phyloP scores from a whole-genome alignment of 1,140 invertebrate genomes.

The Aphelenchoides avenae region DNA sequence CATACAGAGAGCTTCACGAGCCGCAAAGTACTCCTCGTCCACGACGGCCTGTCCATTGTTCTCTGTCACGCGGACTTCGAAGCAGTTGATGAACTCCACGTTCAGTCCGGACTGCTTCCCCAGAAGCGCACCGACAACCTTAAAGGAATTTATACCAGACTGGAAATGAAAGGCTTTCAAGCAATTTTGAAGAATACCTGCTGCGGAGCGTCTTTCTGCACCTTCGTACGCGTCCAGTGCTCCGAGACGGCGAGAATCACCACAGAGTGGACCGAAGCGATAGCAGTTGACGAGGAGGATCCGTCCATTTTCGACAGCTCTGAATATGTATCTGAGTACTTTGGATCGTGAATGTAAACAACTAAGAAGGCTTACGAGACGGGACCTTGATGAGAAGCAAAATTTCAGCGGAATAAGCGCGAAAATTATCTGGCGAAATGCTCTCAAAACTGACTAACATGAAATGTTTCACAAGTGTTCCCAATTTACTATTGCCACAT shows the following conservation, averaged over 20 bases:
- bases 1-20: conserved; percentile 29
- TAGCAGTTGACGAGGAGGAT: no score
- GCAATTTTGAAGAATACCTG: background rate
- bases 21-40: conserved; percentile 44
- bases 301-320: no score
- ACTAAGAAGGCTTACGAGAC: no score
- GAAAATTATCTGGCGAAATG: no score
- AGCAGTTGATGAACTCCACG: conserved; percentile 40
- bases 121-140: conserved; percentile 38
- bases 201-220: conserved; percentile 33
- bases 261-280: conserved; percentile 32
- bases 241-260: conserved; percentile 34
- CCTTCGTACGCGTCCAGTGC: conserved; percentile 33
- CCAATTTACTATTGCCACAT: no score
- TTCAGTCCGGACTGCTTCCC: conserved; percentile 33
- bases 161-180: conserved; percentile 8
- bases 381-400: no score
- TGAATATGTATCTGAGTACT: no score
- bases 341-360: no score
- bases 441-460: no score
- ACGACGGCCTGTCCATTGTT: conserved; percentile 14
- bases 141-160: background rate
- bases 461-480: no score
- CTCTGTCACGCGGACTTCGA: conserved; percentile 19
- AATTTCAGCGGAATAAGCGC: no score